Conservation (phyloP, 2,113 vertebrate genomes). For the Salvelinus sp. region DNA sequence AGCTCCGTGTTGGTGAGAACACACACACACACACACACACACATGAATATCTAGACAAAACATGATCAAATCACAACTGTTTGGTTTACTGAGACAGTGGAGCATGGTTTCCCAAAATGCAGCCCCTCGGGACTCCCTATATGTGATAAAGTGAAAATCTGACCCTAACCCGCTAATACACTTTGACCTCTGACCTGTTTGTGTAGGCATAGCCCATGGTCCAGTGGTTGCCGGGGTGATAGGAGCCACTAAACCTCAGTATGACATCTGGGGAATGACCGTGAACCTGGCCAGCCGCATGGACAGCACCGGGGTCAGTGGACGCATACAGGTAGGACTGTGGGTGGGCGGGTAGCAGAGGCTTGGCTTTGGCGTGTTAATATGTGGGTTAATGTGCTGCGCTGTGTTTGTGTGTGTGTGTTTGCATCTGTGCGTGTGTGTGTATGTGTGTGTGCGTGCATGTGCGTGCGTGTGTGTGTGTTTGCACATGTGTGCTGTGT, state of each 20-base stretch:
- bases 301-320: constrained; percentile 82
- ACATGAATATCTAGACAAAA: too few species aligned
- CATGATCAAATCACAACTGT: too few species aligned
- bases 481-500: too few species aligned
- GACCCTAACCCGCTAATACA: too few species aligned
- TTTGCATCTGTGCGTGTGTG: too few species aligned
- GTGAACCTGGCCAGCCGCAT: constrained; percentile 86
- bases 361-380: background rate
- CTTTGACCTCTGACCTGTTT: background rate
- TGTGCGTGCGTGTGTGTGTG: too few species aligned
- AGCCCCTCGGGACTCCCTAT: too few species aligned
- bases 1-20: constrained; percentile 82
- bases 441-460: too few species aligned
- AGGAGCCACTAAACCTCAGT: constrained; percentile 80
- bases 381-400: background rate
- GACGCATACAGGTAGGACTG: constrained; percentile 61
- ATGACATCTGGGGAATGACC: constrained; percentile 85
- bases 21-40: background rate
- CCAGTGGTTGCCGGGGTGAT: constrained; percentile 84
- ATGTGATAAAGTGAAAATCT: too few species aligned
- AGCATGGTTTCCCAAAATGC: too few species aligned
- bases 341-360: background rate
- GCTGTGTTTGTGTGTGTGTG: too few species aligned
- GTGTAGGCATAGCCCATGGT: constrained; percentile 81
- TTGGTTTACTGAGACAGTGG: too few species aligned